Evolutionary conservation across 1,140 invertebrate species (phyloP), one percentile per base, ranked within the genome.

Genomic region (Euglossa dilemma): DNA sequence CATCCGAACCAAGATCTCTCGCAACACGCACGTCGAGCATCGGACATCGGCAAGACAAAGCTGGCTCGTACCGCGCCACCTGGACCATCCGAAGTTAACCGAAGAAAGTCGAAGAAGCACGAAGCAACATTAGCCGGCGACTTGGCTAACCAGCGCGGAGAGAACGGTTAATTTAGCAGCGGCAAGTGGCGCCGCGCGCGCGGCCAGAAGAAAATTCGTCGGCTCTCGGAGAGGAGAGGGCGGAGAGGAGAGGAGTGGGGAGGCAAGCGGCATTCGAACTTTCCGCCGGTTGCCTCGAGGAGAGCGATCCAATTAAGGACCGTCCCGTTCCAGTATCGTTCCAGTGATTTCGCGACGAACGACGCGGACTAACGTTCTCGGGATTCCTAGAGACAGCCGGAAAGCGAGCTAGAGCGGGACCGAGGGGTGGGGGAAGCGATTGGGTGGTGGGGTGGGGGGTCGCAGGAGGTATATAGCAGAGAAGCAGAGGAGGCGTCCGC

Each of bases 281-380:
- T 67, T 80, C 23, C 66, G 18, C 43, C 71, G 36, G 20, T 74
- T 61, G 43, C 18, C 20, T 70, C 66, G 11, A 59, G 61, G 5
- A 80, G 69, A 57, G 14, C 61, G 71, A 87, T 87, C 61, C 78
- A 87, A 87, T 87, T 87, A 87, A 73, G 59, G 69, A 9, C 16
- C 20, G 14, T n/a, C 20, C 54, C 43, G n/a, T 74, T 50, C 52
- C 57, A 9, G 71, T 54, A 74, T 75, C 87, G 57, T 81, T 76
- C 54, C 63, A 69, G 25, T 61, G 79, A 87, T 87, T 84, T 63
- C 23, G 74, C 72, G 70, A 67, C 16, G 69, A 83, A 18, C 43
- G 47, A 88, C 84, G 84, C 86, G 87, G 76, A 87, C 84, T 67
- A 78, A 80, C 85, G 88, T 80, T 78, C 59, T 82, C 45, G 36